These are phyloP conservation scores for Tapera naevia DNA, from an alignment of 2,797 vertebrate species.

Conservation along the genomic window DNA sequence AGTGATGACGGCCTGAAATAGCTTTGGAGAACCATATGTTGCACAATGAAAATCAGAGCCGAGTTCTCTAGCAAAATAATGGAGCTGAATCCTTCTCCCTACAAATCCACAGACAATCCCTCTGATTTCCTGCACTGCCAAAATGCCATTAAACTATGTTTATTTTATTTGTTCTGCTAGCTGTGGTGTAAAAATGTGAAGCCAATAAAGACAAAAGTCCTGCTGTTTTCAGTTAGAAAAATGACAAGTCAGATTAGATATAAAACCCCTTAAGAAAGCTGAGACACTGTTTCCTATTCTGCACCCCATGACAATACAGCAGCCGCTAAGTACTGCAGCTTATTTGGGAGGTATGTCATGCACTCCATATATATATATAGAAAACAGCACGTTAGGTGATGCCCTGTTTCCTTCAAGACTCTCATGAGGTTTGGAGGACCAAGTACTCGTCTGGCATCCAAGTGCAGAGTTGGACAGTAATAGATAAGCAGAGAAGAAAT, in stretches of 20 bases:
- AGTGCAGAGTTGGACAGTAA: neutral
- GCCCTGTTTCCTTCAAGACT: neutral
- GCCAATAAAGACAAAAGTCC: neutral
- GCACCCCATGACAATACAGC: neutral
- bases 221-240: neutral
- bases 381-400: neutral
- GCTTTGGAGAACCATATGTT: neutral
- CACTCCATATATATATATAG: conserved; percentile 22
- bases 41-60: neutral
- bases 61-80: neutral
- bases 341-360: conserved; percentile 47
- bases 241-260: neutral
- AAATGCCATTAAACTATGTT: neutral
- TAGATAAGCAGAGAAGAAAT: neutral
- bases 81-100: neutral
- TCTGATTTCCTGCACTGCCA: neutral
- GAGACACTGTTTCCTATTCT: neutral
- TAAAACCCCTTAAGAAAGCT: neutral
- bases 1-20: neutral
- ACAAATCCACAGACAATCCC: neutral
- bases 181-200: neutral
- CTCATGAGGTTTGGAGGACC: neutral
- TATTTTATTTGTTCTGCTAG: neutral
- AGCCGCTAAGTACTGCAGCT: neutral
- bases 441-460: neutral